Base-by-base conservation (phyloP, 92 coral and sea anemone genomes). In the Epizoanthus scotinus region DNA sequence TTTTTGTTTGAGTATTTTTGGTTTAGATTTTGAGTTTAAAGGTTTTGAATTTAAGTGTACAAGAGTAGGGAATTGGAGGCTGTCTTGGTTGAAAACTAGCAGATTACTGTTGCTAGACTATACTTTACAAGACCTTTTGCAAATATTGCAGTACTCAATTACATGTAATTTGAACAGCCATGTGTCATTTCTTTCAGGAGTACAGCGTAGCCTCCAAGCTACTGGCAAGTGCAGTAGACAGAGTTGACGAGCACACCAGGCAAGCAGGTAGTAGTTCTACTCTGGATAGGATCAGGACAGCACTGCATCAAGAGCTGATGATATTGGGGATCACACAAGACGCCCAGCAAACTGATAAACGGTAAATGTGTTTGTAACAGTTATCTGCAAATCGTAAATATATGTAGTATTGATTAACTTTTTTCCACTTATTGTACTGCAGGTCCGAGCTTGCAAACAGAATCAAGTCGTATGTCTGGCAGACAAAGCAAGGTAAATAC, bases 261-360 rank as follows among this genome's bases (percentile, higher is more conserved):
- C 78, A 83, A 57, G 63, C 80, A 36, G 81, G 89, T 18, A 78
- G 21, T 1, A 72, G 42, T n/a, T 58, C 79, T 49, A 77, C 79
- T 10, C 63, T 90, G 19, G 94, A 92, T 57, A 90, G 81, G 86
- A 91, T 90, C 34, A 90, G 77, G 71, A 52, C 89, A 21, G 90
- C 87, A 12, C 62, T 92, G 67, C 94, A 92, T 68, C 97, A 90
- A 75, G 97, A 92, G 65, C 86, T 90, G n/a, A 87, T 92, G 77
- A 85, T 92, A 5, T 72, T 90, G 52, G 91, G 91, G 42, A 72
- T 92, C 21, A 70, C 69, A 24, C 91, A 86, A 28, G 86, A 87
- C 62, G 40, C 77, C 22, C 77, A 75, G 81, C 68, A 58, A 60
- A 5, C 56, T 24, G 87, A 55, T 61, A 84, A 86, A 25, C 87